Base-by-base conservation (phyloP, 1,140 invertebrate species). In the Drosophila bocki region DNA sequence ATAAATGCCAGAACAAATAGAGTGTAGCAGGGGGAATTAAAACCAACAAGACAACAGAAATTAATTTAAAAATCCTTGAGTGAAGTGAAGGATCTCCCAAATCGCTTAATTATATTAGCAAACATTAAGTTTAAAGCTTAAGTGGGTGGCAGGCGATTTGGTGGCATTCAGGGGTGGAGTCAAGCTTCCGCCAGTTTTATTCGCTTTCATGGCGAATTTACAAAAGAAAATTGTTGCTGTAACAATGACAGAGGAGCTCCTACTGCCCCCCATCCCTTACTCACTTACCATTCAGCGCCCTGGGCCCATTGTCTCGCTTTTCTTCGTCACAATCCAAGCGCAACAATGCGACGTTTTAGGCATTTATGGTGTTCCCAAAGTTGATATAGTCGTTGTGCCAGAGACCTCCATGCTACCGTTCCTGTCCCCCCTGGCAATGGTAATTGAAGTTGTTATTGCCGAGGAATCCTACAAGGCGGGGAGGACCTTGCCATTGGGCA, bases 101-200 rank as follows among this genome's bases (percentile, higher is more conserved):
- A 87, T 87, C 76, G 80, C 71, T 86, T 86, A 79, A 86, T 86
- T 86, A 83, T 76, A 80, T 88, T 76, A 76, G 64, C 83, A 83
- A 88, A 87, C 75, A 86, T 69, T 69, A 61, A 77, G 75, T 78
- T 77, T 77, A 59, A 58, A 69, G 48, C 47, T 53, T 48, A 59
- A 54, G 42, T 22, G 45, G 62, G 32, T 48, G 63, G 63, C 37
- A 37, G 22, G 13, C 29, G 63, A 54, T 22, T 37, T 19, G 12
- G 3, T 8, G 17, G 45, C 19, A 7, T 13, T 2, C 33, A 29
- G 32, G 7, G 32, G 22, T 48, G 26, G 22, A 58, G 44, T 47
- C 37, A 53, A 41, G 35, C 58, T 56, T 45, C 71, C 29, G 42
- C 29, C 51, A 53, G 47, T 51, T 68, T 68, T 33, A 67, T 39